phyloP scores from a whole-genome alignment of 2,888 invertebrate genomes.

The Brachyptera risi region DNA sequence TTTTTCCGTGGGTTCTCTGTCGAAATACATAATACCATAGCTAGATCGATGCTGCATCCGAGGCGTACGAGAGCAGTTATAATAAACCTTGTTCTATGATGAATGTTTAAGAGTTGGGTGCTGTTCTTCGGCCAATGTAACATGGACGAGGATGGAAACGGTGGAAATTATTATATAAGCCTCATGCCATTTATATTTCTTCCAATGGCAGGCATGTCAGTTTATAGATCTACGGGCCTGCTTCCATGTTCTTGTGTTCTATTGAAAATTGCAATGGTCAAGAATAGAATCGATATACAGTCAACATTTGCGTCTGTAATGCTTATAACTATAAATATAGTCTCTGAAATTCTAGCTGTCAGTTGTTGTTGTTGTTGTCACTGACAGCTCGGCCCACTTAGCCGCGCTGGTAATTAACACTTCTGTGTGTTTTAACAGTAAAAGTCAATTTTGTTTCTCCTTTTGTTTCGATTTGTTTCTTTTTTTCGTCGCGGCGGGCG shows the following conservation, averaged over 20 bases:
- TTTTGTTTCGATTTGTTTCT: constrained; percentile 17
- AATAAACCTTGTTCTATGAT: constrained; percentile 14
- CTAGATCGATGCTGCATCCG: constrained; percentile 17
- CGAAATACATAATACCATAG: constrained; percentile 29
- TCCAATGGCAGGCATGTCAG: too few relatives aligned
- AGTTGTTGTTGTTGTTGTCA: too few relatives aligned
- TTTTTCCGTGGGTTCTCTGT: constrained; percentile 25
- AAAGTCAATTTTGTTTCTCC: constrained; percentile 8
- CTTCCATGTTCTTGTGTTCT: too few relatives aligned
- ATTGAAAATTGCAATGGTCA: too few relatives aligned
- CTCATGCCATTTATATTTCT: too few relatives aligned
- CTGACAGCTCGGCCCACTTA: not conserved
- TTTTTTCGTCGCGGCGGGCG: not conserved
- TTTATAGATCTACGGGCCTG: too few relatives aligned
- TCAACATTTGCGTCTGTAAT: too few relatives aligned
- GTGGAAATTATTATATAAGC: not conserved
- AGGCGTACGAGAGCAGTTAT: not conserved
- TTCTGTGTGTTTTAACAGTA: not conserved
- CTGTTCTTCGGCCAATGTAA: constrained; percentile 1
- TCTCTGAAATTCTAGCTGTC: too few relatives aligned
- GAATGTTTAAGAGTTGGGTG: constrained; percentile 7
- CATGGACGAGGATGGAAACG: not conserved
- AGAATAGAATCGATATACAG: too few relatives aligned
- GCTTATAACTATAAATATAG: too few relatives aligned
- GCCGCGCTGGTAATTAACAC: not conserved